These are phyloP conservation scores for Cotesia chilonis DNA, from an alignment of 1,140 invertebrate genomes.

Conservation along the genomic window DNA sequence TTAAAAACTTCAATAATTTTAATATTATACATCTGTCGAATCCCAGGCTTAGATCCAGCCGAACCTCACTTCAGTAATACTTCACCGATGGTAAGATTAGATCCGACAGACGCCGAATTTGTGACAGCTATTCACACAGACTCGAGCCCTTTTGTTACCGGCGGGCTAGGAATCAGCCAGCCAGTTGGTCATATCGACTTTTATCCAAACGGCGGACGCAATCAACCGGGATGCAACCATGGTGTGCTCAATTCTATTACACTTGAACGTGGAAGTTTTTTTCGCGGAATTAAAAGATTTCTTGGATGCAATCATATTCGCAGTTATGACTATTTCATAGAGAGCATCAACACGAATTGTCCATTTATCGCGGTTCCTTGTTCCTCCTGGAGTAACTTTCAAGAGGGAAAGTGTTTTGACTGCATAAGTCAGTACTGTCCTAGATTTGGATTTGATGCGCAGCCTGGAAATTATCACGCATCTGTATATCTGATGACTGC, in stretches of 20 bases:
- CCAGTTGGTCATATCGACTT: slow-evolving; percentile 88
- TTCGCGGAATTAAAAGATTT: slow-evolving; percentile 76
- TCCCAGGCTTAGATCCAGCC: slow-evolving; percentile 85
- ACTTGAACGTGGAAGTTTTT: slow-evolving; percentile 71
- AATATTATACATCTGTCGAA: slow-evolving; percentile 4
- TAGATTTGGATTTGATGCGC: slow-evolving; percentile 74
- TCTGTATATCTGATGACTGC: slow-evolving; percentile 78
- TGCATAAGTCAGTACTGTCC: slow-evolving; percentile 75
- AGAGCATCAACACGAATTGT: slow-evolving; percentile 82
- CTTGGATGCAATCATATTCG: slow-evolving; percentile 87
- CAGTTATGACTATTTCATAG: slow-evolving; percentile 85
- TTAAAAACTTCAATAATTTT: too few species aligned
- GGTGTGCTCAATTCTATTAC: slow-evolving; percentile 75
- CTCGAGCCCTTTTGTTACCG: slow-evolving; percentile 80
- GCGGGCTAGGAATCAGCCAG: slow-evolving; percentile 82
- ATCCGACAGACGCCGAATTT: slow-evolving; percentile 83
- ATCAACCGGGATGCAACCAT: slow-evolving; percentile 85
- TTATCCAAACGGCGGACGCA: slow-evolving; percentile 86
- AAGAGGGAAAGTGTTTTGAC: slow-evolving; percentile 76
- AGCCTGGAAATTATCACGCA: slow-evolving; percentile 67
- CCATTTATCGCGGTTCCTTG: slow-evolving; percentile 81
- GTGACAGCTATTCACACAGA: slow-evolving; percentile 92
- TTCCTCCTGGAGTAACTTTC: slow-evolving; percentile 79
- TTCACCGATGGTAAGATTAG: slow-evolving; percentile 81
- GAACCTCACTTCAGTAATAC: slow-evolving; percentile 91